phyloP scores from a whole-genome alignment of 2,113 vertebrate genomes.

The Chloroceryle aenea region DNA sequence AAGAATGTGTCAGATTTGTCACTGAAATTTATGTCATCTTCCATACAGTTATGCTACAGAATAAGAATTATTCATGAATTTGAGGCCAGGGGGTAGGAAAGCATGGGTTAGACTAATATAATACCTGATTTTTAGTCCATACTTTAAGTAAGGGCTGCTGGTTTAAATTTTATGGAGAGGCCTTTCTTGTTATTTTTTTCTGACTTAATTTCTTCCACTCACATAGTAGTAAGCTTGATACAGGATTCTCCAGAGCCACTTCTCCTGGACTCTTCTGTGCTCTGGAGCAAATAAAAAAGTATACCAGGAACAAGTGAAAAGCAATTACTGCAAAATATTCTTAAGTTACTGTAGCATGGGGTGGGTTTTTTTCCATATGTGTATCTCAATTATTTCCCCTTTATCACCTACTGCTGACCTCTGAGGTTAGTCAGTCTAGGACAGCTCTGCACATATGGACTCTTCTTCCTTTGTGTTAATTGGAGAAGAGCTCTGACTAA shows the following conservation, averaged over 20 bases:
- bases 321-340: neutral
- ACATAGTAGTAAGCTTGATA: neutral
- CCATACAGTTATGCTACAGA: neutral
- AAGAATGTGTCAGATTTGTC: neutral
- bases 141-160: neutral
- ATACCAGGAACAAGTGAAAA: neutral
- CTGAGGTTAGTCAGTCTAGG: neutral
- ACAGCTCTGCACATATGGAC: neutral
- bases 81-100: neutral
- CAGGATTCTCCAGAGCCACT: neutral
- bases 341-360: neutral
- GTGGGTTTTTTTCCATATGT: neutral
- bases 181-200: neutral
- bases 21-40: neutral
- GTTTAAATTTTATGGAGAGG: neutral
- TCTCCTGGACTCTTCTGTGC: neutral
- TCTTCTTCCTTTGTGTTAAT: neutral
- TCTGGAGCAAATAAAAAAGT: neutral
- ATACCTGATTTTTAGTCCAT: neutral
- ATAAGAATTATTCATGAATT: conserved; percentile 6
- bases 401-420: neutral
- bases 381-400: neutral
- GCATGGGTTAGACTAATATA: neutral
- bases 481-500: neutral
- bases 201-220: neutral